Conservation (phyloP, 2,113 vertebrate genomes). For the Trogon surrucura region DNA sequence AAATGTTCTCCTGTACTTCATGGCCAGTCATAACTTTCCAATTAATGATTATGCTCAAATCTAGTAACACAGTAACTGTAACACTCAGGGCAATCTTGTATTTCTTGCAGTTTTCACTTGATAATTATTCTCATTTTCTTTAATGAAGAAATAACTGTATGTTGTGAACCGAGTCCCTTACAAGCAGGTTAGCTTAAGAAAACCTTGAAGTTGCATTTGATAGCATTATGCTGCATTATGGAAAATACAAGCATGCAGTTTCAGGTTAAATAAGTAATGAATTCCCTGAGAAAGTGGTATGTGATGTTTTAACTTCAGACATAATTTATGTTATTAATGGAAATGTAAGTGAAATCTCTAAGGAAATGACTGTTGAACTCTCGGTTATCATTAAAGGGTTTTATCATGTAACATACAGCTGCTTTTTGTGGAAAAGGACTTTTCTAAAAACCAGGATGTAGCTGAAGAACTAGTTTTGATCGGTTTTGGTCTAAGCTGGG, state of each 20-base stretch:
- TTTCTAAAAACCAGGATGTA: background rate
- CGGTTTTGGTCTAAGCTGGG: background rate
- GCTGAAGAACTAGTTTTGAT: background rate
- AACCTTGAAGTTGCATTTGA: background rate
- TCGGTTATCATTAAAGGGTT: background rate
- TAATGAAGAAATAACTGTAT: background rate
- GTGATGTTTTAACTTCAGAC: background rate
- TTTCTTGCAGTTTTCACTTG: background rate
- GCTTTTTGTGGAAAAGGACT: background rate
- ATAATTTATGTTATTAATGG: background rate
- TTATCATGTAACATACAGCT: background rate
- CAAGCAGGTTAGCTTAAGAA: background rate
- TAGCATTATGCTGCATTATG: background rate
- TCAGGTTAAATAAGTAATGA: background rate
- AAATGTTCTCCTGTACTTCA: constrained; percentile 24
- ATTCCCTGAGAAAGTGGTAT: background rate
- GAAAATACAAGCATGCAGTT: background rate
- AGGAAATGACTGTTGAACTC: background rate
- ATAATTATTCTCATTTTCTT: background rate
- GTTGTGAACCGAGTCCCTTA: background rate
- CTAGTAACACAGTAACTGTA: background rate
- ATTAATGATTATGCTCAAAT: constrained; percentile 39
- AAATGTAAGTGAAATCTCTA: background rate
- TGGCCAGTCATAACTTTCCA: constrained; percentile 29
- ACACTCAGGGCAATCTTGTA: background rate